Conservation (phyloP, 2,113 vertebrate genomes). For the Ctenomys sociabilis region DNA sequence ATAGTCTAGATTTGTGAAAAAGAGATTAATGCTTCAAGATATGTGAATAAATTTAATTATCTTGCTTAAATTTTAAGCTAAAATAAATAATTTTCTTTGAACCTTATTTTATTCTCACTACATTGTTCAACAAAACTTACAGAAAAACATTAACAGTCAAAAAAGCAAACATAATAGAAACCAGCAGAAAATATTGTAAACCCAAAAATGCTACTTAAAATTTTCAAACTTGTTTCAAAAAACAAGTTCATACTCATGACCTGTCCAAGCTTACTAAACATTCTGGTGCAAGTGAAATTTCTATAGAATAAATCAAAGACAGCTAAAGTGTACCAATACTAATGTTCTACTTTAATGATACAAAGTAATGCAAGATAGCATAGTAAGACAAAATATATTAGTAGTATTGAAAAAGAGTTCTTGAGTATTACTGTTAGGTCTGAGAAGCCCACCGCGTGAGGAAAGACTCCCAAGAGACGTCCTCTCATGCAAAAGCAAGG, state of each 20-base stretch:
- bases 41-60: background rate
- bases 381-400: background rate
- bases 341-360: background rate
- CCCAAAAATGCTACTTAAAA: background rate
- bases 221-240: background rate
- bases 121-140: background rate
- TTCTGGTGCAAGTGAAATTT: background rate
- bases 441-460: too few species aligned
- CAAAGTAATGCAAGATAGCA: background rate
- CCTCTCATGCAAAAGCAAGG: too few species aligned
- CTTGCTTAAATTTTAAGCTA: background rate
- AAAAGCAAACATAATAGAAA: background rate
- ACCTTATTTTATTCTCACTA: background rate
- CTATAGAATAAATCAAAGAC: background rate
- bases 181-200: background rate
- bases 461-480: too few species aligned
- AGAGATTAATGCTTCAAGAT: background rate
- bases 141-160: background rate
- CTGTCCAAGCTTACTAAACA: background rate
- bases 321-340: background rate
- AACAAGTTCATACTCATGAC: background rate
- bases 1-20: background rate
- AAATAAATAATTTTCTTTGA: background rate
- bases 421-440: too few species aligned
- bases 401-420: background rate